A percentile compares a stretch with the other conserved stretches of the same genome.
Evolutionary conservation across 2,797 vertebrate species (phyloP).

Genomic region (Alosa sapidissima): DNA sequence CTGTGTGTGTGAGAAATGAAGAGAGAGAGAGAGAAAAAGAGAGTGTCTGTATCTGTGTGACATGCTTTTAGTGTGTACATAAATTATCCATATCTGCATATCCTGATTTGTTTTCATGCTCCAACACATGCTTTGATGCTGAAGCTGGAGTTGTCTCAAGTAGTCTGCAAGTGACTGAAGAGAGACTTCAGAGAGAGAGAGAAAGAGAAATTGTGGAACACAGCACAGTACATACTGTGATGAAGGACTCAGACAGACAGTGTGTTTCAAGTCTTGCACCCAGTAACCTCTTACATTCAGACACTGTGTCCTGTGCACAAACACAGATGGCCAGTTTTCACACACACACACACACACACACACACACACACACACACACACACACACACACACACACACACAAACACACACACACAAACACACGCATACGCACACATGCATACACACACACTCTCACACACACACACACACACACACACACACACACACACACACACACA

Average conservation of each 20-base stretch:
- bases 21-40: too few species aligned
- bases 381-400: background rate
- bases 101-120: background rate
- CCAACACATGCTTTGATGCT: constrained; percentile 10
- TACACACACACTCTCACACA: too few species aligned
- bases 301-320: constrained; percentile 7
- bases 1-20: too few species aligned
- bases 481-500: too few species aligned
- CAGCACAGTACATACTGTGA: background rate
- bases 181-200: background rate
- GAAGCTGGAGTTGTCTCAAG: background rate
- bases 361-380: background rate
- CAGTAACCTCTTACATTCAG: background rate
- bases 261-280: background rate
- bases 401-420: background rate
- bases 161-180: background rate
- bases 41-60: background rate
- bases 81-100: background rate
- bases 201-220: background rate
- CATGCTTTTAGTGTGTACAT: background rate
- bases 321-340: background rate
- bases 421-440: too few species aligned
- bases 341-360: background rate
- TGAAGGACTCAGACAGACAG: background rate
- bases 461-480: too few species aligned